A percentile compares a stretch with the other conserved stretches of the same genome.
Evolutionary conservation across 2,888 invertebrate genomes (phyloP).

Genomic region (Habrosyne pyritoides): DNA sequence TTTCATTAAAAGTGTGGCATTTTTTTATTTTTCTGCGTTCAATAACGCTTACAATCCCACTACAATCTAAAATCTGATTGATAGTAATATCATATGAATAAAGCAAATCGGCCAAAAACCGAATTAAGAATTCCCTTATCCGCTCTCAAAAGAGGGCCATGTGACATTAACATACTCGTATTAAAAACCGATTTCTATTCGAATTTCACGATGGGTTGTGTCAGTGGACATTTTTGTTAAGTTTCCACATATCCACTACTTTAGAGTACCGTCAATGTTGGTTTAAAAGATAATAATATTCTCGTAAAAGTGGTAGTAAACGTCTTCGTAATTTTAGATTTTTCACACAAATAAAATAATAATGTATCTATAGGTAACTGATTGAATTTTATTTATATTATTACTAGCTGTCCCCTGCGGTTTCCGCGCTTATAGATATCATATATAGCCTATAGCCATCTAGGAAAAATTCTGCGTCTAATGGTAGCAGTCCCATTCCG

Average conservation of each 20-base stretch:
- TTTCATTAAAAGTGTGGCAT: too few species aligned
- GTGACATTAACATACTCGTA: neutral
- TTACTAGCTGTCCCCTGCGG: too few species aligned
- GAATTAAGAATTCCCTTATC: neutral
- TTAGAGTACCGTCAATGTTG: neutral
- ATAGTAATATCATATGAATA: neutral
- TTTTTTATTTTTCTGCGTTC: neutral
- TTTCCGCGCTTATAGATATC: too few species aligned
- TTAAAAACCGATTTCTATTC: neutral
- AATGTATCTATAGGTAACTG: too few species aligned
- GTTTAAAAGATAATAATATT: neutral
- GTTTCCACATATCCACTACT: neutral
- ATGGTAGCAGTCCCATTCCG: too few species aligned
- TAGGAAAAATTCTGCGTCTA: too few species aligned
- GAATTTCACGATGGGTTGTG: neutral
- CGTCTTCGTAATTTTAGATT: too few species aligned
- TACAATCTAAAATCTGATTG: neutral
- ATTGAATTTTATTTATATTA: neutral
- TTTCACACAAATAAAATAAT: too few species aligned
- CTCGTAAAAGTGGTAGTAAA: neutral
- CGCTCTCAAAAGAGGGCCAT: neutral
- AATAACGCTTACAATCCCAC: neutral
- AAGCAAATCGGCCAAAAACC: neutral
- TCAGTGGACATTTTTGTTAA: neutral
- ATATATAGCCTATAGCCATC: too few species aligned